A percentile compares a stretch with the other conserved stretches of the same genome.
These are phyloP conservation scores for Lepisosteus osseus DNA, from an alignment of 2,113 vertebrate species.

Conservation along the genomic window DNA sequence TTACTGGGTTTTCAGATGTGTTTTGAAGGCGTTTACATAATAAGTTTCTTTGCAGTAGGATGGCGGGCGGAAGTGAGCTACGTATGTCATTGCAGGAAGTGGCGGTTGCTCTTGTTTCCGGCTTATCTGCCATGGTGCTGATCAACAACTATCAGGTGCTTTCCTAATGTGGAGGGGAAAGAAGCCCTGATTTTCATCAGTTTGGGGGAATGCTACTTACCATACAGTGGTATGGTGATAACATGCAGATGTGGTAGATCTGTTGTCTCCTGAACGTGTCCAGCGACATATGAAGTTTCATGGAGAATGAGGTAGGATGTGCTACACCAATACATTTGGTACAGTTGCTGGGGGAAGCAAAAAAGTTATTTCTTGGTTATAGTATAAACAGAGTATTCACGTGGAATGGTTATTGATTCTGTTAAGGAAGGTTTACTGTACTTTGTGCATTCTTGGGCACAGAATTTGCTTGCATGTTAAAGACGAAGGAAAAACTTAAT, in stretches of 20 bases:
- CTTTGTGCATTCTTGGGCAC: background rate
- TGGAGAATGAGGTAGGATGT: constrained; percentile 68
- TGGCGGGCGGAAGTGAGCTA: background rate
- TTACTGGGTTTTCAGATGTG: no score
- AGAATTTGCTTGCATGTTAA: background rate
- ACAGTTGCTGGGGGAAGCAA: background rate
- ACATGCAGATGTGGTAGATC: background rate
- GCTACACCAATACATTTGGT: background rate
- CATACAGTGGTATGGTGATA: background rate
- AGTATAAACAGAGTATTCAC: background rate
- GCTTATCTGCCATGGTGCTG: constrained; percentile 29
- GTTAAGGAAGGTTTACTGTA: background rate
- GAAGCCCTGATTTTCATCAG: constrained; percentile 26
- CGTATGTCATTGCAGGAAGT: constrained; percentile 61
- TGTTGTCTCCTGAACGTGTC: background rate
- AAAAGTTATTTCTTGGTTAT: background rate
- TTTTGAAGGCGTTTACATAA: no score
- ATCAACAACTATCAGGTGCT: background rate
- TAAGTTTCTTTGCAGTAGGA: background rate
- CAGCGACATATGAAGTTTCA: constrained; percentile 29
- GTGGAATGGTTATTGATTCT: background rate
- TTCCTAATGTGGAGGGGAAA: constrained; percentile 15
- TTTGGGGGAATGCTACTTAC: background rate
- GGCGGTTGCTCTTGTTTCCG: constrained; percentile 58
- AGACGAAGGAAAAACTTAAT: background rate